Evolutionary conservation across 1,140 invertebrate species (phyloP).

Genomic region (Coelopa frigida): DNA sequence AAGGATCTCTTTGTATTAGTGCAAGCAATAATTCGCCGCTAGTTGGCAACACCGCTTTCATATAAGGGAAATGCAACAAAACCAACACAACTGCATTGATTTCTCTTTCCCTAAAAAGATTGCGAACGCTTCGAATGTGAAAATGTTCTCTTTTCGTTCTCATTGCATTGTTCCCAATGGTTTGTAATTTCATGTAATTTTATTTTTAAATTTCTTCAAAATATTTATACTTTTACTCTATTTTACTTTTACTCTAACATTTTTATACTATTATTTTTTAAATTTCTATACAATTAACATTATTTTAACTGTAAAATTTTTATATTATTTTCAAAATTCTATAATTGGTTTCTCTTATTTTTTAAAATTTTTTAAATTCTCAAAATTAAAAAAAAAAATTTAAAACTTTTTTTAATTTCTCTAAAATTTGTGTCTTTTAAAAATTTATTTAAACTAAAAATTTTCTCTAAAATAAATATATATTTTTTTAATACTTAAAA

Average conservation of each 20-base stretch:
- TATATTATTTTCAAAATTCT: background rate
- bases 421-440: background rate
- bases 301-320: background rate
- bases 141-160: background rate
- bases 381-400: background rate
- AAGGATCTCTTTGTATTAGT: too few relatives aligned
- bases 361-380: background rate
- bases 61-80: too few relatives aligned
- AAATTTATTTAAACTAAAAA: background rate
- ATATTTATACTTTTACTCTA: too few relatives aligned
- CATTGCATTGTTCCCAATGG: background rate
- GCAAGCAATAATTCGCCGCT: too few relatives aligned
- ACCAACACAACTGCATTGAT: too few relatives aligned
- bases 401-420: background rate
- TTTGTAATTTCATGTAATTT: background rate
- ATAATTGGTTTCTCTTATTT: background rate
- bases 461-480: background rate
- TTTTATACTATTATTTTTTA: background rate
- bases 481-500: background rate
- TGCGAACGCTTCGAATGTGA: background rate
- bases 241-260: too few relatives aligned
- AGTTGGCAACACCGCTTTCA: too few relatives aligned
- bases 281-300: background rate
- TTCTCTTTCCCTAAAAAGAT: too few relatives aligned
- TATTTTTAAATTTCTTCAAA: background rate